A percentile compares a stretch with the other conserved stretches of the same genome.
These are phyloP conservation scores for Brachyptera putata DNA, from an alignment of 2,888 invertebrate genomes.

Conservation along the genomic window DNA sequence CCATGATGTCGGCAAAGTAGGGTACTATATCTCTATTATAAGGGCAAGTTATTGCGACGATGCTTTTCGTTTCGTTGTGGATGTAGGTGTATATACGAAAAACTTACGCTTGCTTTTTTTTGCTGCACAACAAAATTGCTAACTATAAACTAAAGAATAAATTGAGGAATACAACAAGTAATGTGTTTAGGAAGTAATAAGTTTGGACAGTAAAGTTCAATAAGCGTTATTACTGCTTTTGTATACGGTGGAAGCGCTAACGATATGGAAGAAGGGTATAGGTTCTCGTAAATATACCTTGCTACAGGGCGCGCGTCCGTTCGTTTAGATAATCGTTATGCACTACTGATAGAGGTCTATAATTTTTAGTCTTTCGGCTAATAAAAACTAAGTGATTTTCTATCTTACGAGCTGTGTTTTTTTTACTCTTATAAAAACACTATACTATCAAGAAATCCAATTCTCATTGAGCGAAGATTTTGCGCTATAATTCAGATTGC, in stretches of 20 bases:
- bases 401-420: too few relatives aligned
- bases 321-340: too few relatives aligned
- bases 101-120: slow-evolving; percentile 12
- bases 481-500: too few relatives aligned
- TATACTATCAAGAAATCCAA: too few relatives aligned
- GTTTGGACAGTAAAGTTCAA: slow-evolving; percentile 15
- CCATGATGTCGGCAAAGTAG: slow-evolving; percentile 43
- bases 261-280: background rate
- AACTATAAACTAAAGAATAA: slow-evolving; percentile 21
- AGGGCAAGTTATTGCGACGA: slow-evolving; percentile 25
- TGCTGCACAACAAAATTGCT: slow-evolving; percentile 17
- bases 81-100: background rate
- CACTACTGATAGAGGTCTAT: too few relatives aligned
- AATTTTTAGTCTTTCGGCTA: too few relatives aligned
- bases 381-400: too few relatives aligned
- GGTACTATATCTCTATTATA: slow-evolving; percentile 50
- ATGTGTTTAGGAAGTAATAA: slow-evolving; percentile 13
- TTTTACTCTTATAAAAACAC: too few relatives aligned
- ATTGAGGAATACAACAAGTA: slow-evolving; percentile 18
- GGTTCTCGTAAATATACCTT: too few relatives aligned
- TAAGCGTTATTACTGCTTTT: slow-evolving; percentile 20
- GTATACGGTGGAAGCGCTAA: background rate
- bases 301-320: too few relatives aligned
- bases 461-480: too few relatives aligned
- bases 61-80: background rate